Evolutionary conservation across 2,113 vertebrate genomes (phyloP), one percentile per base, ranked within the genome.

Genomic region (Ctenomys sociabilis): DNA sequence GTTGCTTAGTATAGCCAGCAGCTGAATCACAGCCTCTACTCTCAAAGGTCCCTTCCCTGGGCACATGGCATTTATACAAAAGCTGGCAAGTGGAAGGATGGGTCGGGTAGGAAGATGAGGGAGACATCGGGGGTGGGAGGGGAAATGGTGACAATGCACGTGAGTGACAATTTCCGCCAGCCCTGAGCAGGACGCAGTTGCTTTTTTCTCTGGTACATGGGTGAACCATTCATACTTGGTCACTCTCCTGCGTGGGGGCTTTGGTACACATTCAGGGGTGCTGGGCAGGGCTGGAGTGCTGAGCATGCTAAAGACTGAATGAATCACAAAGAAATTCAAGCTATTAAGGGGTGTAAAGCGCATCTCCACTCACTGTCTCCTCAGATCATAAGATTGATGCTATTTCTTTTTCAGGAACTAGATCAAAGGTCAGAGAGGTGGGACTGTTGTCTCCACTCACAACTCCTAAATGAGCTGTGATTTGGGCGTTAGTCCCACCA

Each of bases 111-210:
- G 24, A 88, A 45, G 85, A 61, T 26, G 64, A 6, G 4, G 10
- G 49, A 26, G 30, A n/a, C 32, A 19, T 0, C 2, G 84, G 72
- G 37, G 37, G 26, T 12, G 59, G 54, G 12, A n/a, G n/a, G n/a
- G n/a, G n/a, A n/a, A 64, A 21, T 0, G 8, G 10, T 0, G 40
- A 64, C 63, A 10, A 61, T 87, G 68, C 16, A 1, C 54, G 0
- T 32, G 35, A 54, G n/a, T 49, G 30, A 8, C 12, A 13, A 61
- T 63, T 43, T 43, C 45, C 40, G 10, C 21, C 35, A 30, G 64
- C 7, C 49, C 11, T 45, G n/a, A 37, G 8, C 13, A 10, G 80
- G 16, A 21, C 28, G 1, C 7, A 0, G 30, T 4, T 73, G 35
- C 57, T 75, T 72, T 72, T 63, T 70, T 30, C 32, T 37, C 24